These are phyloP conservation scores for Pammene aurita DNA, from an alignment of 2,888 invertebrate species.

Conservation along the genomic window DNA sequence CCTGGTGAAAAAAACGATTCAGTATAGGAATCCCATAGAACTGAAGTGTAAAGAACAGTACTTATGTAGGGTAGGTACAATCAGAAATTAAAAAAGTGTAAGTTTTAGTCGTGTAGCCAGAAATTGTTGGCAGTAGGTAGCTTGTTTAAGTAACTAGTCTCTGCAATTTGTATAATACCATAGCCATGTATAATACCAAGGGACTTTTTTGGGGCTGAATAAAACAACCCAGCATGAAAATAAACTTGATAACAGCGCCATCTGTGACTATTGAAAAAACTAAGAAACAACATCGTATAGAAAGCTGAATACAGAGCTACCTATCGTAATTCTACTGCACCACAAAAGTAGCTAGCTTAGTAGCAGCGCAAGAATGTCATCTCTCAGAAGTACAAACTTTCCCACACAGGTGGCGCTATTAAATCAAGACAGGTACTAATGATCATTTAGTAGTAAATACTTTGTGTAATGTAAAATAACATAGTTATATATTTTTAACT, in stretches of 20 bases:
- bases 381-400: background rate
- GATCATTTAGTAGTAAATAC: background rate
- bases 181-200: no score
- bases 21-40: no score
- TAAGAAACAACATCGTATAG: background rate
- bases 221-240: no score
- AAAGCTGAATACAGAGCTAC: slow-evolving; percentile 10
- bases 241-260: slow-evolving; percentile 6
- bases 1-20: no score
- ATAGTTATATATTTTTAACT: background rate
- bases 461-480: background rate
- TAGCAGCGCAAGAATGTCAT: background rate
- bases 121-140: no score
- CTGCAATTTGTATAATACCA: no score
- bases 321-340: background rate
- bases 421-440: background rate
- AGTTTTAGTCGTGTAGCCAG: no score
- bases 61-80: no score
- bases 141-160: no score
- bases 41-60: no score
- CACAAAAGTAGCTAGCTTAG: background rate
- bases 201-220: no score
- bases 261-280: slow-evolving; percentile 4
- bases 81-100: no score
- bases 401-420: slow-evolving; percentile 27